Evolutionary conservation across 2,888 invertebrate genomes (phyloP).

Genomic region (Malthinus flaveolus): DNA sequence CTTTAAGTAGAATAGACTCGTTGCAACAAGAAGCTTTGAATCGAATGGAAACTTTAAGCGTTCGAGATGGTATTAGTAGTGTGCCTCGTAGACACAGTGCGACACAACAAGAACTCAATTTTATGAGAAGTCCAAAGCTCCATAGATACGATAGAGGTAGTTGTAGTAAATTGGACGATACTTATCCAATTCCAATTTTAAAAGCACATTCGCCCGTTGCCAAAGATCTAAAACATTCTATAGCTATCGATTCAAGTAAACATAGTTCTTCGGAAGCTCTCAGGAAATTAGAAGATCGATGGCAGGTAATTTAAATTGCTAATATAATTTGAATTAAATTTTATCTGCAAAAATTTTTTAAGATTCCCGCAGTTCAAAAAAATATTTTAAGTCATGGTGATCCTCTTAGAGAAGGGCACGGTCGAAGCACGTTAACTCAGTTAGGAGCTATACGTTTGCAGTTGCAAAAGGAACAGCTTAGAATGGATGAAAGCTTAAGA

Average conservation of each 20-base stretch:
- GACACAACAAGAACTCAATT: conserved; percentile 60
- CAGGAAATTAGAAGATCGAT: conserved; percentile 55
- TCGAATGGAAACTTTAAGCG: conserved; percentile 61
- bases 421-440: conserved; percentile 65
- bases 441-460: conserved; percentile 70
- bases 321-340: background rate
- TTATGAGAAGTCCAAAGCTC: conserved; percentile 58
- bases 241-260: conserved; percentile 49
- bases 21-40: conserved; percentile 55
- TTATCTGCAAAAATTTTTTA: conserved; percentile 28
- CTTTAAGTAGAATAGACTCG: conserved; percentile 57
- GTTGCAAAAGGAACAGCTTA: conserved; percentile 67
- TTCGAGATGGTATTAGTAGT: conserved; percentile 58
- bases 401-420: conserved; percentile 52
- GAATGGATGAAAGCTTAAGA: conserved; percentile 58
- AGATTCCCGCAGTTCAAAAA: conserved; percentile 69
- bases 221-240: conserved; percentile 51
- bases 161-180: conserved; percentile 58
- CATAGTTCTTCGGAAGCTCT: conserved; percentile 44
- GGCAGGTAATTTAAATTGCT: conserved; percentile 53
- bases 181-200: conserved; percentile 65
- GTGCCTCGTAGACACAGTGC: conserved; percentile 58
- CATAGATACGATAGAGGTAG: conserved; percentile 59
- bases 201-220: conserved; percentile 57
- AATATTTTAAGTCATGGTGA: conserved; percentile 58